Percentiles rank a stretch among this genome's conserved stretches.
These are phyloP conservation scores for Cydia fagiglandana DNA, from an alignment of 1,140 invertebrate genomes.

Conservation along the genomic window DNA sequence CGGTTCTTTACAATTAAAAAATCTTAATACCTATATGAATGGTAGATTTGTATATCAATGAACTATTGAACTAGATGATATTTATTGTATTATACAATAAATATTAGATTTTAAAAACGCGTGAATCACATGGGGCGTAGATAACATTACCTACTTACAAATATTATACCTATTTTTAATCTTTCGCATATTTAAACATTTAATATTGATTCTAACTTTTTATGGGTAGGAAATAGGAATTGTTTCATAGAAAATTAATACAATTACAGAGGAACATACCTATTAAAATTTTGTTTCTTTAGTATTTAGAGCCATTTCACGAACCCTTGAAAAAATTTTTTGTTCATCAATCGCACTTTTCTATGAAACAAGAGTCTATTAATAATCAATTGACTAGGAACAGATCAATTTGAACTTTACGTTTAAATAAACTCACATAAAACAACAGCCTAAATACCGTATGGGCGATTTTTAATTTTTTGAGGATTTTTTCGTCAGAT, in stretches of 20 bases:
- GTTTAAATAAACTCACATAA: not conserved
- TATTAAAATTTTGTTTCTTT: too few species aligned
- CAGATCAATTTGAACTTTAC: not conserved
- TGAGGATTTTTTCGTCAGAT: not conserved
- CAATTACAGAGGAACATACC: too few species aligned
- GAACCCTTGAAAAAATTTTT: too few species aligned
- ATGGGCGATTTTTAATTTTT: not conserved
- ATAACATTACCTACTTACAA: not conserved
- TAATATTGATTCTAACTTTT: not conserved
- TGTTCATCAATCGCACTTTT: too few species aligned
- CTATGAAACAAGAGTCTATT: too few species aligned
- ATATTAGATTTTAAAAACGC: not conserved
- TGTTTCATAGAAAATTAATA: not conserved
- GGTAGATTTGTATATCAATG: not conserved
- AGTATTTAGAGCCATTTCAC: too few species aligned
- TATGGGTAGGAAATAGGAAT: not conserved
- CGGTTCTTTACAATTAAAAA: not conserved
- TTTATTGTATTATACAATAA: not conserved
- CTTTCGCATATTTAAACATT: not conserved
- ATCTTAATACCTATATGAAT: not conserved
- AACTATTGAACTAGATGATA: not conserved
- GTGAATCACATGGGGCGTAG: not conserved
- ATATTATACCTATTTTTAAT: not conserved
- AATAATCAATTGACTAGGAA: not conserved
- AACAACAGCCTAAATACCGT: not conserved